phyloP scores from a whole-genome alignment of 2,797 vertebrate genomes.

The Lacerta viridis region DNA sequence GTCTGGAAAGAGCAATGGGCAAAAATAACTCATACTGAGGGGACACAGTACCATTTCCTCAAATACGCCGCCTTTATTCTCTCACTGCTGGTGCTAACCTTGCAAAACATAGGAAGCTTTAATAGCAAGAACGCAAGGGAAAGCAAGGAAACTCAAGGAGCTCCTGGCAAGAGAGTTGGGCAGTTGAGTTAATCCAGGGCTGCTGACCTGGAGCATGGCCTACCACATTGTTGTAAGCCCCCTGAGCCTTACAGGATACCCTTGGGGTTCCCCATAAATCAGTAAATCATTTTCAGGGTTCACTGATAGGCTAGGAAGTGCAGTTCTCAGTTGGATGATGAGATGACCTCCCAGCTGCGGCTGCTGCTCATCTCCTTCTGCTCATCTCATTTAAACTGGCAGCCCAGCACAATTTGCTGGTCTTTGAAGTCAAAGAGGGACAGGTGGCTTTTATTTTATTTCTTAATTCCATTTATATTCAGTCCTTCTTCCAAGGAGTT shows the following conservation, averaged over 20 bases:
- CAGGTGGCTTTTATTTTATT: neutral
- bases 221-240: neutral
- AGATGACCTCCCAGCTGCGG: too few species aligned
- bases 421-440: neutral
- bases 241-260: neutral
- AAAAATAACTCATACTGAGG: neutral
- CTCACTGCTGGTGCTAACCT: neutral
- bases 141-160: neutral
- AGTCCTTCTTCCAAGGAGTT: neutral
- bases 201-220: neutral
- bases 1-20: slow-evolving; percentile 80
- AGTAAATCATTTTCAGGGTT: neutral
- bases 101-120: neutral
- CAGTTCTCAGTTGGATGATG: neutral
- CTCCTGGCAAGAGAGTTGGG: neutral
- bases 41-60: neutral
- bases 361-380: neutral
- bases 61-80: neutral
- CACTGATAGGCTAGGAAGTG: neutral
- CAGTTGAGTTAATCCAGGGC: neutral
- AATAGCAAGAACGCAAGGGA: neutral
- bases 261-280: neutral
- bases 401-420: neutral
- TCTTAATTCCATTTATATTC: neutral
- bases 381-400: neutral